Evolutionary conservation across 2,113 vertebrate genomes (phyloP), one percentile per base, ranked within the genome.

Genomic region (Gnathonemus longibarbis): DNA sequence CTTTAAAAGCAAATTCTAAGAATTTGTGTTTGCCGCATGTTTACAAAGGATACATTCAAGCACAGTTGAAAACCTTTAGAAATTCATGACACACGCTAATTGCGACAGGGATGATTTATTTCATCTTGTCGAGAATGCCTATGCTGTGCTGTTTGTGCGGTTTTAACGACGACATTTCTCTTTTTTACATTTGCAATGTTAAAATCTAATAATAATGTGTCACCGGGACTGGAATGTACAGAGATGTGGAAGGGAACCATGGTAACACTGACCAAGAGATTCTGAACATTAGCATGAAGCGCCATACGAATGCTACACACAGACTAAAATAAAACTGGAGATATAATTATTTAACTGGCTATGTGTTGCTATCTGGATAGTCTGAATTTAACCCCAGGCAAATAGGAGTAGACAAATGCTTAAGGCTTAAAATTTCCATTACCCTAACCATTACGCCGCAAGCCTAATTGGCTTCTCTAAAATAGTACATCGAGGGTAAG

Each of bases 141-240:
- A 11, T 39, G 27, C 31, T 31, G 53, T 9, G 50, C n/a, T 87
- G 50, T 86, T 86, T 86, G 48, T 56, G 50, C 13, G 13, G 50
- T 87, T 87, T 52, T 56, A 87, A 39, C 85, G 2, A 80, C 74
- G 35, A 56, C 50, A 42, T 53, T 27, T 56, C 31, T 39, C 17
- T 53, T 42, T 50, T 87, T 35, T n/a, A 17, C 49, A 52, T 53
- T 87, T 48, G 50, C 50, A n/a, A 49, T 48, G 84, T 87, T 87
- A 52, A 87, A 87, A 87, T 87, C 85, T 52, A 87, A 87, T 53
- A 53, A n/a, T 53, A 53, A 53, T 53, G 85, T 87, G 84, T 86
- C 84, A 48, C 48, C 46, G 10, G 5, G 17, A 27, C 85, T 53
- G 85, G 85, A 53, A 53, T 53, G 50, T 87, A 17, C 31, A 53